Percentiles rank a stretch among this genome's conserved stretches.
phyloP scores from a whole-genome alignment of 2,888 invertebrate genomes.

The Lysandra bellargus region DNA sequence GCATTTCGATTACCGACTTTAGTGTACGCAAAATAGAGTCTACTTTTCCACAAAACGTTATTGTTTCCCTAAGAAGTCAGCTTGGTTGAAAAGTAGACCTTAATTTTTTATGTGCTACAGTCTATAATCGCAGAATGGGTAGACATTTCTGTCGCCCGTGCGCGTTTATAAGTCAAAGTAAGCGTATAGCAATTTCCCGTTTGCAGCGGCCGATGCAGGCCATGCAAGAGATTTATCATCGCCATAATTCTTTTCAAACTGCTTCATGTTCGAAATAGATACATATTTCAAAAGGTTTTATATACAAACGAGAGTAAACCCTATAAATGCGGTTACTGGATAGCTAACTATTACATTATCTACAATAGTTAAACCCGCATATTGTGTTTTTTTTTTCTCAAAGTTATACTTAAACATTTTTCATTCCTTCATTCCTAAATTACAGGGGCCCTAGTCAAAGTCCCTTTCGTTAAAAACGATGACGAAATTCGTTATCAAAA shows the following conservation, averaged over 20 bases:
- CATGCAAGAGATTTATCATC: conserved; percentile 18
- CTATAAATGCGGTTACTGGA: not conserved
- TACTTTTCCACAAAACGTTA: not conserved
- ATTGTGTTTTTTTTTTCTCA: not conserved
- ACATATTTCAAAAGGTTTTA: conserved; percentile 19
- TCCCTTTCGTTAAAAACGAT: too few relatives aligned
- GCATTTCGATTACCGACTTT: not conserved
- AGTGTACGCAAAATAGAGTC: not conserved
- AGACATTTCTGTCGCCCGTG: not conserved
- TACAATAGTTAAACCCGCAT: not conserved
- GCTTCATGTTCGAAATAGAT: conserved; percentile 26
- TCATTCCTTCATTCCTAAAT: too few relatives aligned
- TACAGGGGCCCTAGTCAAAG: too few relatives aligned
- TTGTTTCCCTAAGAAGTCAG: not conserved
- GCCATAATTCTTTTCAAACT: conserved; percentile 26
- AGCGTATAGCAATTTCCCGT: conserved; percentile 13
- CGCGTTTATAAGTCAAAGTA: conserved; percentile 1
- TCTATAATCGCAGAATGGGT: not conserved
- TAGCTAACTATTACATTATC: too few relatives aligned
- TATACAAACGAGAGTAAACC: not conserved
- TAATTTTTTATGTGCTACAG: not conserved
- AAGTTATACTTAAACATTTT: too few relatives aligned
- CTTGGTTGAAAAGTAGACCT: not conserved
- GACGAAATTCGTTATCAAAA: too few relatives aligned
- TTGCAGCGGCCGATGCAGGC: not conserved